Conservation (phyloP, 1,140 invertebrate species). For the Heliconius himera region DNA sequence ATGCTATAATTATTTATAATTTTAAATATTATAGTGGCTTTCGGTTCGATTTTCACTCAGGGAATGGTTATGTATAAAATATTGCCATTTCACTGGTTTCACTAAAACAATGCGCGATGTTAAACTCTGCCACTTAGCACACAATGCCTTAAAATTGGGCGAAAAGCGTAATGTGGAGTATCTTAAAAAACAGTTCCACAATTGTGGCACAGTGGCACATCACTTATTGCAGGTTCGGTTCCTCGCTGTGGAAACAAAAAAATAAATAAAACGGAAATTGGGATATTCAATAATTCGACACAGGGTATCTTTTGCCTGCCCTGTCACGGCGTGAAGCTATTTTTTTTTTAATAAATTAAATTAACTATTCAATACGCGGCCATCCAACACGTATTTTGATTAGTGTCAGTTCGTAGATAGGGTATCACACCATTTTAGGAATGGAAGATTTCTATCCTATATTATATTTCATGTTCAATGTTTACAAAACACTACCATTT, state of each 20-base stretch:
- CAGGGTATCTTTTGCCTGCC: too few species aligned
- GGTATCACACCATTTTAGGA: neutral
- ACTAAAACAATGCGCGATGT: neutral
- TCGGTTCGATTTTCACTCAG: neutral
- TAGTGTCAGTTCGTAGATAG: neutral
- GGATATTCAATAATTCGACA: too few species aligned
- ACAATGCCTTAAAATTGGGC: neutral
- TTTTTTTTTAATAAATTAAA: neutral
- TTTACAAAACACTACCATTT: neutral
- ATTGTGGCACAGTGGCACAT: neutral
- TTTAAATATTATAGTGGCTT: neutral
- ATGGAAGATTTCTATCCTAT: conserved; percentile 2
- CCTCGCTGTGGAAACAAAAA: too few species aligned
- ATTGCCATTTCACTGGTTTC: neutral
- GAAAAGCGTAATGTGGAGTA: too few species aligned
- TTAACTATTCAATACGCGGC: neutral
- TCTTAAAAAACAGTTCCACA: too few species aligned
- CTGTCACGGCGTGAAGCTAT: too few species aligned
- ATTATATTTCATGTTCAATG: conserved; percentile 1
- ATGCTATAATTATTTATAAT: neutral
- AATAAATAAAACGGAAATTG: too few species aligned
- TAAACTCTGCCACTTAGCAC: neutral
- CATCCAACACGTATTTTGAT: neutral
- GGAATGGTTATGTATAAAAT: neutral
- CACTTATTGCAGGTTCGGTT: neutral